Evolutionary conservation across 2,113 vertebrate species (phyloP).

Genomic region (Rhinolophus sinicus): DNA sequence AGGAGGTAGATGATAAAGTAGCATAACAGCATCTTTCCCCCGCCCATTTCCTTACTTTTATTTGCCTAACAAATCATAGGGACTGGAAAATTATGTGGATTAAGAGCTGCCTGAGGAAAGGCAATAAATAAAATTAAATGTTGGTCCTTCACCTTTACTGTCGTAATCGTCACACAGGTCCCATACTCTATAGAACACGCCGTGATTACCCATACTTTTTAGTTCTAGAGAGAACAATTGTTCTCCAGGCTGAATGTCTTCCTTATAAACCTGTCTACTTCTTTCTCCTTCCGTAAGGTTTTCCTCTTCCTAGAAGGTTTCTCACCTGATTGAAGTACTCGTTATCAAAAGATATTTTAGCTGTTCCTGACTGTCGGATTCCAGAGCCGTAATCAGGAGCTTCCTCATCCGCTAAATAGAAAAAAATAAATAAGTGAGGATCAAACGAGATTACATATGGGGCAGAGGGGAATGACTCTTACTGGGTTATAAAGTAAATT

Average conservation of each 20-base stretch:
- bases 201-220: not conserved
- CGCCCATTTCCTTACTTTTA: not conserved
- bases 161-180: too few species aligned
- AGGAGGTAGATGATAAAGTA: not conserved
- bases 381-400: conserved; percentile 99
- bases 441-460: not conserved
- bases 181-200: not conserved
- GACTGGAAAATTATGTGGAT: not conserved
- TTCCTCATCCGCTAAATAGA: conserved; percentile 94
- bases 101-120: conserved; percentile 25
- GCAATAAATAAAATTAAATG: not conserved
- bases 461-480: too few species aligned
- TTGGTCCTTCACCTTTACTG: not conserved
- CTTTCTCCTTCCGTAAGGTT: not conserved
- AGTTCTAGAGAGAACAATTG: not conserved
- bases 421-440: not conserved
- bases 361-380: conserved; percentile 97
- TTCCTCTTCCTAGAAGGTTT: not conserved
- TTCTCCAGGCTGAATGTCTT: not conserved
- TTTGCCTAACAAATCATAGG: not conserved
- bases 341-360: conserved; percentile 99
- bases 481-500: not conserved
- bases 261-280: not conserved
- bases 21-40: not conserved
- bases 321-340: conserved; percentile 97